phyloP scores from a whole-genome alignment of 2,113 vertebrate genomes.

The Mustela lutreola region DNA sequence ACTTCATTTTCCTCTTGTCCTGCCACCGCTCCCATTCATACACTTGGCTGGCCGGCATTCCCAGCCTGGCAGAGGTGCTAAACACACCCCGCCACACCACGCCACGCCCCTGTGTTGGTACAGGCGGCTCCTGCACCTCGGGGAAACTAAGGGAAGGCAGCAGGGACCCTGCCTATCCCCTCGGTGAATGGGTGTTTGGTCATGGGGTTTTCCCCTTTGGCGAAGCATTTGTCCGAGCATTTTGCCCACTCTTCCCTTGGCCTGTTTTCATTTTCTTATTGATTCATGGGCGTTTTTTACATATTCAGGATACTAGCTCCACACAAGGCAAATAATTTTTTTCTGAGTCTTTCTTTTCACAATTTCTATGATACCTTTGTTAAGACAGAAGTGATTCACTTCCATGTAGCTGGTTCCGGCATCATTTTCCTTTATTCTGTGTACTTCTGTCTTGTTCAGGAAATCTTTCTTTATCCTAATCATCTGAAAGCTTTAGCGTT shows the following conservation, averaged over 20 bases:
- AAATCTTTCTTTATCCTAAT: neutral
- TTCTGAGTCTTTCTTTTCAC: neutral
- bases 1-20: neutral
- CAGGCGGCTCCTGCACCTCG: neutral
- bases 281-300: neutral
- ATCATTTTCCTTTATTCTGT: neutral
- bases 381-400: neutral
- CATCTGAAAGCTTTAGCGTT: neutral
- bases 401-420: neutral
- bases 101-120: neutral
- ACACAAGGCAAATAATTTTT: neutral
- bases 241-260: neutral
- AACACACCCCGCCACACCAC: neutral
- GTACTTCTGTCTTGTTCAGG: neutral
- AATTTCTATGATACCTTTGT: neutral
- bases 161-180: fast-evolving
- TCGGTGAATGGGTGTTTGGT: neutral
- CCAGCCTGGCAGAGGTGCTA: neutral
- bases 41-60: neutral
- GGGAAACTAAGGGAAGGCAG: neutral
- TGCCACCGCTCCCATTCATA: too few species aligned
- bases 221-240: neutral
- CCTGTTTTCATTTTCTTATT: neutral
- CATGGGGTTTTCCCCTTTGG: neutral
- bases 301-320: neutral